phyloP scores from a whole-genome alignment of 2,113 vertebrate genomes.

The Chionis minor region DNA sequence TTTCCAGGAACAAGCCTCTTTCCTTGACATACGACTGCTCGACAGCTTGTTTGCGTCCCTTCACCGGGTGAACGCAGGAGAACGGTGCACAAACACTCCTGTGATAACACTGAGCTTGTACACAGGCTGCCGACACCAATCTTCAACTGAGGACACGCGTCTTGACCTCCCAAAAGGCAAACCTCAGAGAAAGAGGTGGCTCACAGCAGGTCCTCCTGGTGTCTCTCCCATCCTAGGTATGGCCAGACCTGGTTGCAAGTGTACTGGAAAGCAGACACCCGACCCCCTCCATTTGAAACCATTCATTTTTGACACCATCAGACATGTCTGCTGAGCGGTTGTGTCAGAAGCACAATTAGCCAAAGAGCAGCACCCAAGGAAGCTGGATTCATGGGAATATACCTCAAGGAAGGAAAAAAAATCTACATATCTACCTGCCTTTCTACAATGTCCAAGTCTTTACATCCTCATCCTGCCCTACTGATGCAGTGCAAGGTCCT shows the following conservation, averaged over 20 bases:
- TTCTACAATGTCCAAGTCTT: neutral
- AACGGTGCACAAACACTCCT: neutral
- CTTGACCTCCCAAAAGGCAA: neutral
- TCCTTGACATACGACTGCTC: neutral
- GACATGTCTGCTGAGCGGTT: neutral
- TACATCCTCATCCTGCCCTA: neutral
- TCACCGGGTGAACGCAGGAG: rapidly evolving
- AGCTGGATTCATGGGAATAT: neutral
- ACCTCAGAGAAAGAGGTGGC: neutral
- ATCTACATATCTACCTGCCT: neutral
- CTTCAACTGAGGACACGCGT: neutral
- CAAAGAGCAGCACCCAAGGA: neutral
- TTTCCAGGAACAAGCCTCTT: neutral
- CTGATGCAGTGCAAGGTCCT: neutral
- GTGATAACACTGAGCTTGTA: neutral
- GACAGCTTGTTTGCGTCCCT: neutral
- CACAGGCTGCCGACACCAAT: neutral
- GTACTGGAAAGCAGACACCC: neutral
- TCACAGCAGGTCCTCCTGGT: neutral
- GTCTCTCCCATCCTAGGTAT: neutral
- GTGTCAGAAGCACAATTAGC: neutral
- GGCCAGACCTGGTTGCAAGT: neutral
- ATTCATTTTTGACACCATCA: neutral
- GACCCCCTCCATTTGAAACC: neutral
- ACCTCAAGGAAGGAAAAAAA: neutral